Base-by-base conservation (phyloP, 1,140 invertebrate genomes). In the Drosophila auraria region DNA sequence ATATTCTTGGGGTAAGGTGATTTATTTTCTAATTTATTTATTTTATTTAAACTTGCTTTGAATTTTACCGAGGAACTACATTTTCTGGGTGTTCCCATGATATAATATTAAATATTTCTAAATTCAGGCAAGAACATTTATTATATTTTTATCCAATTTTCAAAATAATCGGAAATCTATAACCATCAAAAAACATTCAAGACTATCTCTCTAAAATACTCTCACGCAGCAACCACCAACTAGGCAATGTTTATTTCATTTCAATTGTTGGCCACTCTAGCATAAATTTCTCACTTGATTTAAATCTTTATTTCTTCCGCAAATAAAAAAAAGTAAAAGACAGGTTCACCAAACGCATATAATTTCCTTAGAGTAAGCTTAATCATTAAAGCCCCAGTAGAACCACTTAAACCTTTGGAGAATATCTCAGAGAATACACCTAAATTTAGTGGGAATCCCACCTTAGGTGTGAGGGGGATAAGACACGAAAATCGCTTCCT, bases 401-500 rank as follows among this genome's bases (percentile, higher is more conserved):
- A 3, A n/a, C 17, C n/a, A 2, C 17, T 47, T 25, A 20, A 36
- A 50, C 36, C 45, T 33, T 33, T 51, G 33, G 3, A 30, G n/a
- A 47, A 23, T 17, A 60, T 40, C 36, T 1, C 38, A 14, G 5
- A 12, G 20, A 4, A 20, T 25, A 36, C 25, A 47, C 25, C 42
- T 14, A 23, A 44, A 49, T 71, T 25, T 42, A 71, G 51, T 11
- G 11, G 20, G 15, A 53, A 54, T 71, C 40, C 11, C 50, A 47
- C 40, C 20, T 36, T 9, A 69, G 40, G 40, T 69, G 50, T 40
- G n/a, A 30, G 23, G 11, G 6, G 56, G 44, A 53, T 61, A 30
- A 27, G 30, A 42, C 20, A 44, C 14, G 30, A 42, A 73, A 60
- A 73, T 72, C 54, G 54, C 69, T 72, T 72, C 27, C 68, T 45